These are phyloP conservation scores for Lepilemur septentrionalis DNA, from an alignment of 2,797 vertebrate genomes.

Conservation along the genomic window DNA sequence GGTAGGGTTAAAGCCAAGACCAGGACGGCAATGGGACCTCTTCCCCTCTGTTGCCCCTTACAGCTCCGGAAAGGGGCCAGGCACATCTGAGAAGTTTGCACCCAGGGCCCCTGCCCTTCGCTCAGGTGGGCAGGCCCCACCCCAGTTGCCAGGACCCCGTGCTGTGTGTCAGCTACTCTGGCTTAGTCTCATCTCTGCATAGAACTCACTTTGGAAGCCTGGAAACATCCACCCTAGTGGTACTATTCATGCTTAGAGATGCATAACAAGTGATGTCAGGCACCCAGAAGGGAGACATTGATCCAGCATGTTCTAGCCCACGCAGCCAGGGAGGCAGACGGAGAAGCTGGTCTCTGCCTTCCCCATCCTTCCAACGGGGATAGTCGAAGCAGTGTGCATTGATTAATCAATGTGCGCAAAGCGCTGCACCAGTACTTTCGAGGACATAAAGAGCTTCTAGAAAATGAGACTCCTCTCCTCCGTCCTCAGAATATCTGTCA, in stretches of 20 bases:
- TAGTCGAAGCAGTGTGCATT: background rate
- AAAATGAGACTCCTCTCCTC: background rate
- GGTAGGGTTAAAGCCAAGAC: background rate
- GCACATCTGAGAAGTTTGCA: background rate
- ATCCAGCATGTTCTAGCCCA: rapidly evolving
- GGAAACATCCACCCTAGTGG: background rate
- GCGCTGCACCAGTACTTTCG: background rate
- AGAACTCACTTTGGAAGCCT: background rate
- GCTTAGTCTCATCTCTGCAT: background rate
- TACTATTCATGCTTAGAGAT: background rate
- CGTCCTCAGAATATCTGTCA: background rate
- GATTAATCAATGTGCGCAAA: background rate
- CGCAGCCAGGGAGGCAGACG: rapidly evolving
- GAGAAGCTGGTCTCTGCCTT: background rate
- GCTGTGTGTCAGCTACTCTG: background rate
- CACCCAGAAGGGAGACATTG: background rate
- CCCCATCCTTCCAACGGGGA: background rate
- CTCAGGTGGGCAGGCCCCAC: background rate
- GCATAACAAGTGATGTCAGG: background rate
- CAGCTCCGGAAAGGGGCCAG: background rate
- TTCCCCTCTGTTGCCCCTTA: background rate
- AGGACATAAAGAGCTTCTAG: background rate
- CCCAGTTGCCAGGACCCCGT: background rate
- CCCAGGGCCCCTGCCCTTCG: background rate
- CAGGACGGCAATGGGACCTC: background rate